phyloP scores from a whole-genome alignment of 2,888 invertebrate genomes.

The Arctia plantaginis region DNA sequence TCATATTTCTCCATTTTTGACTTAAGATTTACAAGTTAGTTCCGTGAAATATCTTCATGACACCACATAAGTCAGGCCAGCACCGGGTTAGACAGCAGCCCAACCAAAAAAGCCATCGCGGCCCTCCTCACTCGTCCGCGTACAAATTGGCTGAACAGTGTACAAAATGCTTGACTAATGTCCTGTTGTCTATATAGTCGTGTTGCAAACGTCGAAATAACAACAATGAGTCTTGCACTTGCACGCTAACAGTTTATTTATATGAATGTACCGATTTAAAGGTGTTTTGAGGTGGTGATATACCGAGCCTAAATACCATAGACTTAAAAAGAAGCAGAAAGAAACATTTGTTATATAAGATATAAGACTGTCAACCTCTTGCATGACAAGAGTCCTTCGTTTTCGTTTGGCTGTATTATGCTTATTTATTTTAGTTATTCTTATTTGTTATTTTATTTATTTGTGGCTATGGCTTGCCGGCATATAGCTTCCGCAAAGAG shows the following conservation, averaged over 20 bases:
- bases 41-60: conserved; percentile 22
- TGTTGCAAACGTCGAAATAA: conserved; percentile 31
- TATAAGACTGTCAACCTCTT: no score
- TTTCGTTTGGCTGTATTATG: no score
- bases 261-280: conserved; percentile 37
- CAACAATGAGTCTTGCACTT: conserved; percentile 21
- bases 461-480: no score
- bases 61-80: conserved; percentile 30
- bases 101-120: conserved; percentile 36
- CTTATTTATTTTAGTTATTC: no score
- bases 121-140: conserved; percentile 50
- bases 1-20: conserved; percentile 6
- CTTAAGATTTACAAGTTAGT: conserved; percentile 19
- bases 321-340: not conserved
- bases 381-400: no score
- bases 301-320: not conserved
- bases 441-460: no score
- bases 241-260: conserved; percentile 42
- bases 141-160: conserved; percentile 49
- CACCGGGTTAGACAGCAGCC: conserved; percentile 38
- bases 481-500: no score
- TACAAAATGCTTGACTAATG: conserved; percentile 55
- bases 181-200: conserved; percentile 24
- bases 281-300: not conserved
- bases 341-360: no score